These are phyloP conservation scores for Spodoptera frugiperda DNA, from an alignment of 1,140 invertebrate species.

Conservation along the genomic window DNA sequence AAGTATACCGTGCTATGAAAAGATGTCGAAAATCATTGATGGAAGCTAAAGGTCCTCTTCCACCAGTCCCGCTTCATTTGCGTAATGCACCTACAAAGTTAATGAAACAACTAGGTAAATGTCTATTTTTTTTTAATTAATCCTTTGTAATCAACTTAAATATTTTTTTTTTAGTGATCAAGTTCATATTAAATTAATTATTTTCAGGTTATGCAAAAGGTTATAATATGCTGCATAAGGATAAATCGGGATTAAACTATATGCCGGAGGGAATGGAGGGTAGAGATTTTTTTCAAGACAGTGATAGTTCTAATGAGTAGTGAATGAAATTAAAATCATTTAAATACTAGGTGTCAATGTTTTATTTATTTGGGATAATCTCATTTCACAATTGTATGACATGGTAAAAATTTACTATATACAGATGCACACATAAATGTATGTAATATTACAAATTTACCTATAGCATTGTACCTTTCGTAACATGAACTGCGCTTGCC, in stretches of 20 bases:
- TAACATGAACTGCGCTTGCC: conserved; percentile 69
- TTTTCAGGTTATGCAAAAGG: conserved; percentile 89
- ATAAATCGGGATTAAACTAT: conserved; percentile 87
- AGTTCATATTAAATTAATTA: not conserved
- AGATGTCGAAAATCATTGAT: conserved; percentile 87
- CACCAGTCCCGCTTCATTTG: conserved; percentile 91
- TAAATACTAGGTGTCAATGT: conserved; percentile 78
- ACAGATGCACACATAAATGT: conserved; percentile 75
- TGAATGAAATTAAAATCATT: conserved; percentile 33
- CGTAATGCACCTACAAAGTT: conserved; percentile 93
- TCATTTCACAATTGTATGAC: conserved; percentile 83
- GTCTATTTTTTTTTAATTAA: not conserved
- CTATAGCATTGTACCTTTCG: conserved; percentile 81
- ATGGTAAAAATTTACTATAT: conserved; percentile 85
- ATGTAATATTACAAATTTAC: conserved; percentile 76
- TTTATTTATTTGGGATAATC: conserved; percentile 83
- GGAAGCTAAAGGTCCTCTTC: conserved; percentile 90
- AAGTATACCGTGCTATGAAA: conserved; percentile 90
- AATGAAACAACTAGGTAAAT: conserved; percentile 91
- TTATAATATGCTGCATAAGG: conserved; percentile 87
- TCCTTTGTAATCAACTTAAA: too few species aligned
- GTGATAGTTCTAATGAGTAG: conserved; percentile 38
- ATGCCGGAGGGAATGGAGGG: conserved; percentile 90
- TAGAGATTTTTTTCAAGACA: conserved; percentile 87
- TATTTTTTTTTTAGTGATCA: too few species aligned